Evolutionary conservation across 2,888 invertebrate species (phyloP).

Genomic region (Drosophila phalerata): DNA sequence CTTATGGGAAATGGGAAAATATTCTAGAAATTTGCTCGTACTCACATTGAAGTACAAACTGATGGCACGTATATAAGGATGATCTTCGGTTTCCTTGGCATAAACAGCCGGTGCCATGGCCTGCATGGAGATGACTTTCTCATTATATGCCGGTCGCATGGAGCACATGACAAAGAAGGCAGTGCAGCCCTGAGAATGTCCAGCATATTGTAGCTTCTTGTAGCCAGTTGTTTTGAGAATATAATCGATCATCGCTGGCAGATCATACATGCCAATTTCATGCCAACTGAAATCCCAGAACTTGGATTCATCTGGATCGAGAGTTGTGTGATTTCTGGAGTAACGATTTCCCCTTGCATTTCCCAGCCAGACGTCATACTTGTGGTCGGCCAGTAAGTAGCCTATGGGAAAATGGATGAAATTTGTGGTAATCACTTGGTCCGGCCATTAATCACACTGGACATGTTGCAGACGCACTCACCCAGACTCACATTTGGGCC

Average conservation of each 20-base stretch:
- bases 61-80: conserved; percentile 83
- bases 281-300: conserved; percentile 93
- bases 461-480: conserved; percentile 64
- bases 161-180: conserved; percentile 89
- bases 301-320: conserved; percentile 83
- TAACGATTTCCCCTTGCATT: conserved; percentile 85
- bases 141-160: conserved; percentile 88
- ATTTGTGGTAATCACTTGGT: conserved; percentile 48
- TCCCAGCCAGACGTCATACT: conserved; percentile 85
- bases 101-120: conserved; percentile 91
- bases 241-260: conserved; percentile 94
- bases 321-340: conserved; percentile 82
- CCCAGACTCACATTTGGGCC: conserved; percentile 88
- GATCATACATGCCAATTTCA: conserved; percentile 92
- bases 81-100: conserved; percentile 83
- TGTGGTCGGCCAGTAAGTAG: conserved; percentile 86
- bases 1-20: no score
- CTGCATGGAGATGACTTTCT: conserved; percentile 89
- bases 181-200: conserved; percentile 90
- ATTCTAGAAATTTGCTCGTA: not conserved
- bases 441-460: conserved; percentile 55
- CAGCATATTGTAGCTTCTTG: conserved; percentile 87
- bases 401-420: conserved; percentile 49
- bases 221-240: conserved; percentile 86
- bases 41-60: conserved; percentile 83